Evolutionary conservation across 2,888 invertebrate species (phyloP).

Genomic region (Tiliacea aurago): DNA sequence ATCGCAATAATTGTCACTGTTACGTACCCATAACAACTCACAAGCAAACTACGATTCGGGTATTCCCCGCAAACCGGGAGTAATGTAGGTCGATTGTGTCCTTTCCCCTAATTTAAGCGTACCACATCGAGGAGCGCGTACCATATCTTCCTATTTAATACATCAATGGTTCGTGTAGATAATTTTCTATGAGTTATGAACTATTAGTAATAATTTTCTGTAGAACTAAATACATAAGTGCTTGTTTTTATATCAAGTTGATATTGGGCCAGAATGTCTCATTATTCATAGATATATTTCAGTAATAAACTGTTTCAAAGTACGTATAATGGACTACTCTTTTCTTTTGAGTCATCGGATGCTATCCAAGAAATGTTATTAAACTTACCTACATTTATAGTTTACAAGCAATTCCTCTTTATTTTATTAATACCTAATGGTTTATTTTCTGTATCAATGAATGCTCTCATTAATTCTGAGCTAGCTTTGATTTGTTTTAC

Average conservation of each 20-base stretch:
- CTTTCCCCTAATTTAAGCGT: too few relatives aligned
- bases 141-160: too few relatives aligned
- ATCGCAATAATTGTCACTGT: too few relatives aligned
- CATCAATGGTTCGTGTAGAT: constrained; percentile 25
- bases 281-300: constrained; percentile 39
- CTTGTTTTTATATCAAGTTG: constrained; percentile 22
- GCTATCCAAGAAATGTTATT: constrained; percentile 13
- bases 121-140: too few relatives aligned
- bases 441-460: constrained; percentile 45
- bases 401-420: constrained; percentile 40
- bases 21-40: too few relatives aligned
- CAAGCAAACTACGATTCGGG: too few relatives aligned
- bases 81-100: too few relatives aligned
- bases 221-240: constrained; percentile 17
- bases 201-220: constrained; percentile 11
- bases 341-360: constrained; percentile 23
- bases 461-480: constrained; percentile 24
- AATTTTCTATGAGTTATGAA: constrained; percentile 26
- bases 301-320: constrained; percentile 17
- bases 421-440: constrained; percentile 40
- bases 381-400: constrained; percentile 34
- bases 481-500: constrained; percentile 29
- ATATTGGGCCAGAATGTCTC: constrained; percentile 11
- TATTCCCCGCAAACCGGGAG: too few relatives aligned
- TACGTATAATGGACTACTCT: not conserved